Percentiles rank a stretch among this genome's conserved stretches.
phyloP scores from a whole-genome alignment of 2,888 invertebrate genomes.

The Coelinius sp. region DNA sequence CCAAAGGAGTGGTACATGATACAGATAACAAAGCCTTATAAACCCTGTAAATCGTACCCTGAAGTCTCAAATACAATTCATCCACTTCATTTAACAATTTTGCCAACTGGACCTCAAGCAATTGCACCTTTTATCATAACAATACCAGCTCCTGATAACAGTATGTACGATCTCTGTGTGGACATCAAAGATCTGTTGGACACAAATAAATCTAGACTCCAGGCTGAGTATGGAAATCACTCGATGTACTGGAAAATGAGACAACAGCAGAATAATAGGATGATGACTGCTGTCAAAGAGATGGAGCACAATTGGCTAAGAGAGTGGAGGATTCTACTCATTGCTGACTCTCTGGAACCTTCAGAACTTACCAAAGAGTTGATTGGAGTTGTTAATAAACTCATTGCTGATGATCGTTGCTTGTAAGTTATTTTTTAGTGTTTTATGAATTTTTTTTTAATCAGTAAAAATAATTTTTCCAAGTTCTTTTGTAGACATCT shows the following conservation, averaged over 20 bases:
- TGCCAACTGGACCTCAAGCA: slow-evolving; percentile 60
- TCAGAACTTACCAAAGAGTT: slow-evolving; percentile 69
- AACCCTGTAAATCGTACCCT: slow-evolving; percentile 38
- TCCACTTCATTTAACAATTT: slow-evolving; percentile 59
- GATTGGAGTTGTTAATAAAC: slow-evolving; percentile 72
- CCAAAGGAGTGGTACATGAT: slow-evolving; percentile 67
- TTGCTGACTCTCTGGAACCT: slow-evolving; percentile 74
- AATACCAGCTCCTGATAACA: slow-evolving; percentile 55
- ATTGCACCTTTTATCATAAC: slow-evolving; percentile 61
- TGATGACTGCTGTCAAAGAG: slow-evolving; percentile 74
- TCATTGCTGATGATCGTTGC: slow-evolving; percentile 67
- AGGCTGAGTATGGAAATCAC: slow-evolving; percentile 56
- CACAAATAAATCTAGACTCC: slow-evolving; percentile 58
- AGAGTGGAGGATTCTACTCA: slow-evolving; percentile 77
- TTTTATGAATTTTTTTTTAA: not conserved
- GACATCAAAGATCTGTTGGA: slow-evolving; percentile 60
- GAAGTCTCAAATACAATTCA: slow-evolving; percentile 44
- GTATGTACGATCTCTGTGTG: slow-evolving; percentile 60
- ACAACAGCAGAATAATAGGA: slow-evolving; percentile 58
- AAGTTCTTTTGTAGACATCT: not conserved
- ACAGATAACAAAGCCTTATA: slow-evolving; percentile 62
- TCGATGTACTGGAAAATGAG: slow-evolving; percentile 65
- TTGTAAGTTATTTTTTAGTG: slow-evolving; percentile 49
- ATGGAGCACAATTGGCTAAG: slow-evolving; percentile 77
- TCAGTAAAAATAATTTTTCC: not conserved